Evolutionary conservation across 2,113 vertebrate genomes (phyloP).

Genomic region (Agapornis roseicollis): DNA sequence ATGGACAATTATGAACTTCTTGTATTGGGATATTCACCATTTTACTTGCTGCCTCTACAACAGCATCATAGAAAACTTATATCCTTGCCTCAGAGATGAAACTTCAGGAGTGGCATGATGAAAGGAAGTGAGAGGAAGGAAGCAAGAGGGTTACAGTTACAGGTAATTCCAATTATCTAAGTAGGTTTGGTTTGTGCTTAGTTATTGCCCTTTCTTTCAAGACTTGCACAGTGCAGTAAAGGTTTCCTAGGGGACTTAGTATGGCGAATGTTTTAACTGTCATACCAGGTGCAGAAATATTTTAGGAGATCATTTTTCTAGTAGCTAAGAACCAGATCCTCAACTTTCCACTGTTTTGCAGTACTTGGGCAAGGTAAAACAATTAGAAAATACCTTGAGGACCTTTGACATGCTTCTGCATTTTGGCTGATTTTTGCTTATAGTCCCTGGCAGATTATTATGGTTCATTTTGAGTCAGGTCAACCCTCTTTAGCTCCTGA

Average conservation of each 20-base stretch:
- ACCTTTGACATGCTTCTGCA: neutral
- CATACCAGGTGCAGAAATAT: neutral
- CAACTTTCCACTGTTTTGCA: neutral
- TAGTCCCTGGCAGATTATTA: neutral
- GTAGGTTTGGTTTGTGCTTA: neutral
- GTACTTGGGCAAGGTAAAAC: neutral
- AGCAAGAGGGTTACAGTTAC: neutral
- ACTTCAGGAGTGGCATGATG: neutral
- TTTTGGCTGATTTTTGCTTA: neutral
- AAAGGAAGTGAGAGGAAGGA: neutral
- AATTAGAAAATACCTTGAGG: neutral
- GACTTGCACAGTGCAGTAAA: neutral
- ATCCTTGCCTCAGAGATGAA: neutral
- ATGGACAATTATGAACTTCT: neutral
- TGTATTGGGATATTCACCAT: neutral
- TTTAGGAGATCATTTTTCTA: neutral
- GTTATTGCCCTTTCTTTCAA: neutral
- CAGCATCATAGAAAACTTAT: neutral
- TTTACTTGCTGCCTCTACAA: neutral
- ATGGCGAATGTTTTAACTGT: neutral
- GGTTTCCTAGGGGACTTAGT: neutral
- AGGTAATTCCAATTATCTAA: neutral
- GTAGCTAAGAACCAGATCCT: neutral
- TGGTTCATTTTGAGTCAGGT: neutral
- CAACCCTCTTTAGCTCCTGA: neutral